Evolutionary conservation across 2,888 invertebrate genomes (phyloP).

Genomic region (Pegoplata infirma): DNA sequence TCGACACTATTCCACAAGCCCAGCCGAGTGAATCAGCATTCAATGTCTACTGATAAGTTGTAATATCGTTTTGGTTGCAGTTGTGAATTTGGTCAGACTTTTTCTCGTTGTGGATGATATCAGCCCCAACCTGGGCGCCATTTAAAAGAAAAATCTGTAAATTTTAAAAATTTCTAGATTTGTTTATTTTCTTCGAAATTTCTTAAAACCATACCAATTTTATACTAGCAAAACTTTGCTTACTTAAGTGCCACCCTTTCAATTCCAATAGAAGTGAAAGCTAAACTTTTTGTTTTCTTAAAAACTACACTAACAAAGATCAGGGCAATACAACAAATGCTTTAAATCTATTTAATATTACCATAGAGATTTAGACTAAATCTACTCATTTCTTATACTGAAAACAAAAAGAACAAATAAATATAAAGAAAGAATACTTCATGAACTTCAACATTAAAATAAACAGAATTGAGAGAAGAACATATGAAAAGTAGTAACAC

Average conservation of each 20-base stretch:
- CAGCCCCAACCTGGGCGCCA: too few species aligned
- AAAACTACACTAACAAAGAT: background rate
- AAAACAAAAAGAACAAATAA: background rate
- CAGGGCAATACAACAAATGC: slow-evolving; percentile 22
- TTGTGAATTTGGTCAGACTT: too few species aligned
- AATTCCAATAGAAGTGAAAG: background rate
- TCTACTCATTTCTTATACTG: slow-evolving; percentile 10
- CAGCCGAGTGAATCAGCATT: too few species aligned
- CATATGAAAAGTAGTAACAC: background rate
- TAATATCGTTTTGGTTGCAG: too few species aligned
- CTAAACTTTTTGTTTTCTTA: background rate
- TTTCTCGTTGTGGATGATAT: too few species aligned
- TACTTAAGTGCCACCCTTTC: background rate
- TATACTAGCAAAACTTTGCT: background rate
- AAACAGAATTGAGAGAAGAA: background rate
- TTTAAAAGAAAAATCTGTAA: too few species aligned
- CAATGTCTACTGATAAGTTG: too few species aligned
- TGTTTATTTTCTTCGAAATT: background rate
- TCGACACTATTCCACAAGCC: too few species aligned
- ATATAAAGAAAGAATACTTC: background rate
- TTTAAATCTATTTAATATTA: slow-evolving; percentile 58
- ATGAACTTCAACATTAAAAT: background rate
- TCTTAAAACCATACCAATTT: background rate
- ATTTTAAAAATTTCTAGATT: background rate
- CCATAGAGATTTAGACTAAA: slow-evolving; percentile 47